These are phyloP conservation scores for Malurus cyaneus DNA, from an alignment of 2,113 vertebrate species.

Conservation along the genomic window DNA sequence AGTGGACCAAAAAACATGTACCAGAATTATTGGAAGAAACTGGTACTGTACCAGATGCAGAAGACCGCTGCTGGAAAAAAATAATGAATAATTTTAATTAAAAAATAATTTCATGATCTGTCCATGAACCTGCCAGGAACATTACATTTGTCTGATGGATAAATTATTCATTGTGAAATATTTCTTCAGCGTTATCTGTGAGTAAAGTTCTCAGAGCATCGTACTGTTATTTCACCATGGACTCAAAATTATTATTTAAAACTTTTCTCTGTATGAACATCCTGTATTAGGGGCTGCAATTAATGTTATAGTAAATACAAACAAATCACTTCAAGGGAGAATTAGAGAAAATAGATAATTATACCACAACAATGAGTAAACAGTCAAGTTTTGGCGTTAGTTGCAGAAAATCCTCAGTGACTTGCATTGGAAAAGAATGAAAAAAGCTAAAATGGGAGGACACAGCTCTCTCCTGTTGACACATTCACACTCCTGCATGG, in stretches of 20 bases:
- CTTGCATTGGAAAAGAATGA: background rate
- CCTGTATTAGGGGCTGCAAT: background rate
- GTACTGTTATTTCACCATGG: background rate
- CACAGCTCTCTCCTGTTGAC: background rate
- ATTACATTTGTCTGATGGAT: background rate
- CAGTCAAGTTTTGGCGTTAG: background rate
- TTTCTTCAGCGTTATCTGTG: conserved; percentile 41
- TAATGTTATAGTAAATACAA: background rate
- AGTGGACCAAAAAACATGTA: background rate
- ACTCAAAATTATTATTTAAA: background rate
- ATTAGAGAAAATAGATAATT: background rate
- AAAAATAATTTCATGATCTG: background rate
- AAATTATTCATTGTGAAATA: conserved; percentile 52
- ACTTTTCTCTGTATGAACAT: background rate
- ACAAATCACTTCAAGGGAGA: background rate
- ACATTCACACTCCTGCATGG: background rate
- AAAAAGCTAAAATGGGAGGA: background rate
- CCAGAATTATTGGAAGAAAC: background rate
- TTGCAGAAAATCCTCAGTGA: background rate
- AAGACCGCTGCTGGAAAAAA: background rate
- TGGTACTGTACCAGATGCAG: background rate
- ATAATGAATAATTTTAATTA: background rate
- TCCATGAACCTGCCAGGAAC: conserved; percentile 11
- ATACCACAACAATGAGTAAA: background rate
- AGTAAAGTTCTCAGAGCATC: conserved; percentile 12